Conservation (phyloP, 2,888 invertebrate species). For the Cheilosia scutellata region DNA sequence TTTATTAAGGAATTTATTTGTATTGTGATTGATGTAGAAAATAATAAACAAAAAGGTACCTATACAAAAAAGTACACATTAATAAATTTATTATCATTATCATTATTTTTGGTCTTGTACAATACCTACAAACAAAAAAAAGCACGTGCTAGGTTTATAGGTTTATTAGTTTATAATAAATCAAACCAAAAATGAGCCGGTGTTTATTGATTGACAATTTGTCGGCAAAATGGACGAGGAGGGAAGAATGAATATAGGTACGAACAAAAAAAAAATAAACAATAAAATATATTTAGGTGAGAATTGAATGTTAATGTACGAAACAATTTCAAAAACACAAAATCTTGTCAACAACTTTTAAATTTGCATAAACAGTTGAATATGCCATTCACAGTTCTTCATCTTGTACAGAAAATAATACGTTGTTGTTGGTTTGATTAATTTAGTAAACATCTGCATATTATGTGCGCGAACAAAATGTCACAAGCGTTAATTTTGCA, state of each 20-base stretch:
- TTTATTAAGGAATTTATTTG: not conserved
- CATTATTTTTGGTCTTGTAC: not conserved
- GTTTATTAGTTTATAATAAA: constrained; percentile 16
- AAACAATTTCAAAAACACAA: constrained; percentile 2
- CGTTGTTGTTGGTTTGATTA: too few species aligned
- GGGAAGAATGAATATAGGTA: not conserved
- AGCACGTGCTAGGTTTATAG: constrained; percentile 30
- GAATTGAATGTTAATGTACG: constrained; percentile 15
- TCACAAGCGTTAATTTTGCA: too few species aligned
- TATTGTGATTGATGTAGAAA: constrained; percentile 9
- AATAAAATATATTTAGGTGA: not conserved
- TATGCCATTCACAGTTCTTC: not conserved
- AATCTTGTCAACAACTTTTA: constrained; percentile 2
- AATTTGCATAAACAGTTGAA: constrained; percentile 10
- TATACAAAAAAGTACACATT: not conserved
- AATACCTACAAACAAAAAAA: not conserved
- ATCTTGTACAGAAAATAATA: not conserved
- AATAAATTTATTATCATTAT: constrained; percentile 13
- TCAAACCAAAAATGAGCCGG: constrained; percentile 17
- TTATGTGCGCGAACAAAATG: too few species aligned
- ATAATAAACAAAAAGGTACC: not conserved
- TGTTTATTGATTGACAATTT: constrained; percentile 6
- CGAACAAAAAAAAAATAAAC: not conserved
- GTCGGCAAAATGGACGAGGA: not conserved
- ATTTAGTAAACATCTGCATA: too few species aligned